Conservation (phyloP, 2,113 vertebrate genomes). For the Protomyctophum bolini region DNA sequence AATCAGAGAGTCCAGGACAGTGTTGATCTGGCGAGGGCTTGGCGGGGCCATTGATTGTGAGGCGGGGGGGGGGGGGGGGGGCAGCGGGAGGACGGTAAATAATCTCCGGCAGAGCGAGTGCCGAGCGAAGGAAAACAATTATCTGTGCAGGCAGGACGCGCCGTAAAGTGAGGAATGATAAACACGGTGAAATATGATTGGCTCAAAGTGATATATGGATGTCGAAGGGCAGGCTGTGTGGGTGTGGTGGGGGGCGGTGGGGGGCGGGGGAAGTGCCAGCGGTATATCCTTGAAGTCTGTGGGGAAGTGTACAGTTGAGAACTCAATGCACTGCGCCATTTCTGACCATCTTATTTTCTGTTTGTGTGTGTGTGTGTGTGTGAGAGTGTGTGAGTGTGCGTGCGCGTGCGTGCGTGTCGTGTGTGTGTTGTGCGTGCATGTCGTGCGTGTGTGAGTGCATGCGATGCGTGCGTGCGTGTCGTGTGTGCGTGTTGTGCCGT, state of each 20-base stretch:
- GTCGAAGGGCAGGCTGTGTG: constrained; percentile 51
- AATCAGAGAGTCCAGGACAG: constrained; percentile 63
- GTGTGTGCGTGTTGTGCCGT: not conserved
- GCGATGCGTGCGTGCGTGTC: constrained; percentile 6
- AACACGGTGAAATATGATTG: constrained; percentile 78
- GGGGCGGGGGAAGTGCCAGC: not conserved
- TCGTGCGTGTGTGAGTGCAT: not conserved
- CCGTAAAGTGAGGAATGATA: constrained; percentile 72
- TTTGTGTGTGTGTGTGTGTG: constrained; percentile 8
- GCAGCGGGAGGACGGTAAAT: constrained; percentile 61
- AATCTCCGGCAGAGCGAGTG: constrained; percentile 57
- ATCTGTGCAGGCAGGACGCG: constrained; percentile 68
- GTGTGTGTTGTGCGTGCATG: constrained; percentile 10
- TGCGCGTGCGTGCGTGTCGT: not conserved
- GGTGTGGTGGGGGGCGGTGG: not conserved
- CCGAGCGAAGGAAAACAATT: constrained; percentile 73
- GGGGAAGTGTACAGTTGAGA: constrained; percentile 12
- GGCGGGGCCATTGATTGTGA: constrained; percentile 68
- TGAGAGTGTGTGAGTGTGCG: constrained; percentile 3
- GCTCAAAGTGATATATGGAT: constrained; percentile 66
- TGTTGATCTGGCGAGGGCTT: constrained; percentile 68
- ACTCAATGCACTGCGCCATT: constrained; percentile 12
- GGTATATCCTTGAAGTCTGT: constrained; percentile 62
- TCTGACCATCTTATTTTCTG: not conserved
- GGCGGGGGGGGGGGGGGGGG: constrained; percentile 48